Conservation (phyloP, 2,888 invertebrate genomes). For the Orthosia gothica region DNA sequence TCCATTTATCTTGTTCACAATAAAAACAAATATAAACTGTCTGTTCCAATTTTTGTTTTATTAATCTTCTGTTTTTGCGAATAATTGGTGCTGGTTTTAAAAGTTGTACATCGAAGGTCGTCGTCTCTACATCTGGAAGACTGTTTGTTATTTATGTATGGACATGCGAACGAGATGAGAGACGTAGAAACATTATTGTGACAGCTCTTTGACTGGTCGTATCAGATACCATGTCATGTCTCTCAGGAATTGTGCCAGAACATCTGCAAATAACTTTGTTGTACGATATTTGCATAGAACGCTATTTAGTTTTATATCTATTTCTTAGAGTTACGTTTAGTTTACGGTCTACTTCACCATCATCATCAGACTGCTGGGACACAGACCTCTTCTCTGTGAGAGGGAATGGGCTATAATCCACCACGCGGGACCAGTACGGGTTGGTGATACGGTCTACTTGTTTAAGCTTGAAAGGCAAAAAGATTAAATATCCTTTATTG, state of each 20-base stretch:
- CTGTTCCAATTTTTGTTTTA: slow-evolving; percentile 66
- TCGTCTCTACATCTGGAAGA: slow-evolving; percentile 60
- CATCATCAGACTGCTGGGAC: too few species aligned
- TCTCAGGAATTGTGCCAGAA: slow-evolving; percentile 82
- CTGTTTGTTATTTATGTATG: slow-evolving; percentile 65
- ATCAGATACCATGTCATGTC: slow-evolving; percentile 78
- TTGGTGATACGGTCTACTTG: slow-evolving; percentile 30
- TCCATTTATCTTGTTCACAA: slow-evolving; percentile 60
- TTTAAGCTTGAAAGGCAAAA: slow-evolving; percentile 41
- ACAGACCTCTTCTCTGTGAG: too few species aligned
- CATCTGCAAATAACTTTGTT: slow-evolving; percentile 70
- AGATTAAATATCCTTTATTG: slow-evolving; percentile 48
- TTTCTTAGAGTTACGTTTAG: slow-evolving; percentile 6
- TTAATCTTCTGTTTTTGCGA: slow-evolving; percentile 63
- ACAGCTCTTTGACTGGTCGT: slow-evolving; percentile 79
- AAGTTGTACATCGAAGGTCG: slow-evolving; percentile 74
- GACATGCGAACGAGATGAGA: slow-evolving; percentile 51
- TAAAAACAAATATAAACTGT: slow-evolving; percentile 58
- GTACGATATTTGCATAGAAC: slow-evolving; percentile 51
- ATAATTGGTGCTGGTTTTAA: slow-evolving; percentile 71
- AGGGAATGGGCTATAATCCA: too few species aligned
- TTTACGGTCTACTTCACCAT: slow-evolving; percentile 30
- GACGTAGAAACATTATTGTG: slow-evolving; percentile 76
- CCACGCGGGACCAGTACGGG: too few species aligned
- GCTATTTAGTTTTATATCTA: slow-evolving; percentile 42